Evolutionary conservation across 2,888 invertebrate species (phyloP).

Genomic region (Drosophila kokeensis): DNA sequence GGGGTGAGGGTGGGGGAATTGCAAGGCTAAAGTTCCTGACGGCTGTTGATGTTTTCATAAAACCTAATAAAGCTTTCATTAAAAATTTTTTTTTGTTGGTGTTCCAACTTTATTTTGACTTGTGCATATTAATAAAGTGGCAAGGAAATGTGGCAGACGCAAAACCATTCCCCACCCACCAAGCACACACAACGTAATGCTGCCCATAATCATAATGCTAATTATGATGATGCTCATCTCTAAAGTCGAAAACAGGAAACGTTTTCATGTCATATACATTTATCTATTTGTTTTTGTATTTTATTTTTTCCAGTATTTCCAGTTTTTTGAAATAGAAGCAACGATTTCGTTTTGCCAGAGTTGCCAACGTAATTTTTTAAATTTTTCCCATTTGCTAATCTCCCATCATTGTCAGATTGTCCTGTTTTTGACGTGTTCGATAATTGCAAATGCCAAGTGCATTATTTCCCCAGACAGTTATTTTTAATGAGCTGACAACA

Average conservation of each 20-base stretch:
- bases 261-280: constrained; percentile 36
- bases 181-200: constrained; percentile 3
- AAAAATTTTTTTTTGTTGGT: constrained; percentile 45
- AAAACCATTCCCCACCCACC: neutral
- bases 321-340: neutral
- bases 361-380: constrained; percentile 10
- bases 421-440: constrained; percentile 15
- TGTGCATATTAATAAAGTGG: constrained; percentile 58
- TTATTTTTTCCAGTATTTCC: no score
- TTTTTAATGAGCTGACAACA: constrained; percentile 49
- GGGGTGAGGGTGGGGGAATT: neutral
- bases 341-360: constrained; percentile 17
- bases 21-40: constrained; percentile 9
- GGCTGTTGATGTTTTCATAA: constrained; percentile 60
- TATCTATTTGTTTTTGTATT: constrained; percentile 31
- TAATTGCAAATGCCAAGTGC: constrained; percentile 49
- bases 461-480: constrained; percentile 38
- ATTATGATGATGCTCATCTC: constrained; percentile 30
- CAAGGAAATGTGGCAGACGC: constrained; percentile 51
- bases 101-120: constrained; percentile 63
- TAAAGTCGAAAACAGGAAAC: constrained; percentile 46
- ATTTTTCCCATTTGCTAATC: constrained; percentile 24
- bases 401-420: constrained; percentile 28
- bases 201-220: constrained; percentile 24
- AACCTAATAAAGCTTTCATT: constrained; percentile 71